These are phyloP conservation scores for Galendromus occidentalis DNA, from an alignment of 1,140 invertebrate species.

Conservation along the genomic window DNA sequence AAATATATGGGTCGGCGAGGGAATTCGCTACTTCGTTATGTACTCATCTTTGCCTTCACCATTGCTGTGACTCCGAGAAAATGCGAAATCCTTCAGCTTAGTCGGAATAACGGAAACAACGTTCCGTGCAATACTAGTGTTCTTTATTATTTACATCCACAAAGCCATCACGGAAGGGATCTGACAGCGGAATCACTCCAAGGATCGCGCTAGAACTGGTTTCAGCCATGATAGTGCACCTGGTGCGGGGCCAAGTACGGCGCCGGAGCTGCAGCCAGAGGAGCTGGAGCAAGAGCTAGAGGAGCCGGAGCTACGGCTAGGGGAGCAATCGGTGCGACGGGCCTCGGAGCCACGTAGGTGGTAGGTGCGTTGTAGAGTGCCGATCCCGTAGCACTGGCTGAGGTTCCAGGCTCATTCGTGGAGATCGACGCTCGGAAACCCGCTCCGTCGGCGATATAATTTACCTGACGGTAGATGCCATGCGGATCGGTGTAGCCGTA, in stretches of 20 bases:
- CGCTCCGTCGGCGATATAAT: conserved; percentile 18
- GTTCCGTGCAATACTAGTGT: too few relatives aligned
- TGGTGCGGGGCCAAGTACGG: background rate
- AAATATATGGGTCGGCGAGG: too few relatives aligned
- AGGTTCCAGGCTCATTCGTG: conserved; percentile 5
- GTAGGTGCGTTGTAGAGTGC: conserved; percentile 1
- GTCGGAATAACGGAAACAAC: too few relatives aligned
- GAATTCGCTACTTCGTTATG: too few relatives aligned
- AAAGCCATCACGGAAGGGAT: too few relatives aligned
- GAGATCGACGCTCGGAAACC: conserved; percentile 15
- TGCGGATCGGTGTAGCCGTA: conserved; percentile 21
- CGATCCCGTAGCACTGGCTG: background rate
- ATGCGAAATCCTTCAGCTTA: too few relatives aligned
- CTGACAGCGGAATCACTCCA: too few relatives aligned
- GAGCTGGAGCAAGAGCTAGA: background rate
- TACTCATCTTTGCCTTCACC: too few relatives aligned
- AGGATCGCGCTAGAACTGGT: too few relatives aligned
- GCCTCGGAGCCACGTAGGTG: background rate
- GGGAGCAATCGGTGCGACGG: background rate
- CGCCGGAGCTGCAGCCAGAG: background rate
- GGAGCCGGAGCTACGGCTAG: background rate
- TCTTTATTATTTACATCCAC: too few relatives aligned
- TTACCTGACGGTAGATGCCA: conserved; percentile 20
- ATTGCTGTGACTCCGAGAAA: too few relatives aligned
- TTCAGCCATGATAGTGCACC: conserved; percentile 5